These are phyloP conservation scores for Malaclemys terrapin DNA, from an alignment of 2,113 vertebrate genomes.

Conservation along the genomic window DNA sequence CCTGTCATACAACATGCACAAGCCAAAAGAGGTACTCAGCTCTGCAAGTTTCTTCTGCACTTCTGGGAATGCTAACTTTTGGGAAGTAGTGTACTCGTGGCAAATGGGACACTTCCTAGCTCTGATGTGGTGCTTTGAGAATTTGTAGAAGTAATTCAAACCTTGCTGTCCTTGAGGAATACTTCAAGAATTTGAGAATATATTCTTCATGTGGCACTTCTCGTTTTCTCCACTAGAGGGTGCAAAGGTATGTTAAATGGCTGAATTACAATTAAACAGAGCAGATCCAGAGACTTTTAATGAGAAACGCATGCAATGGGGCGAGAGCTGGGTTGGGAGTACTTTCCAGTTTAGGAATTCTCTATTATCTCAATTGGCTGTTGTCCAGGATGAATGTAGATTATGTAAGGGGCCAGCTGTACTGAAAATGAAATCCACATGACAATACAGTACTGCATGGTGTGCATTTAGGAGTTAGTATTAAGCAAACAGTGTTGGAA, in stretches of 20 bases:
- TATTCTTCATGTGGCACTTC: neutral
- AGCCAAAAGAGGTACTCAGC: accelerated
- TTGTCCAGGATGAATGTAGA: neutral
- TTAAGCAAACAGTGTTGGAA: neutral
- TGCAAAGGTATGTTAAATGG: neutral
- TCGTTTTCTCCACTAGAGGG: slow-evolving; percentile 59
- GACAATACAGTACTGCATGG: neutral
- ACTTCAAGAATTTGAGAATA: neutral
- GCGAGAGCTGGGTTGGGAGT: neutral
- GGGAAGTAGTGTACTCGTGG: neutral
- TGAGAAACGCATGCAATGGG: accelerated
- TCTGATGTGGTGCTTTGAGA: neutral
- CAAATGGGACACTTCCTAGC: neutral
- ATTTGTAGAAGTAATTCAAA: accelerated
- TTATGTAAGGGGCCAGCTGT: neutral
- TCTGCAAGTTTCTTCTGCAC: accelerated
- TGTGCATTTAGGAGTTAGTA: neutral
- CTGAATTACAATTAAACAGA: neutral
- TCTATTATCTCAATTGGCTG: neutral
- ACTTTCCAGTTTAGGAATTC: neutral
- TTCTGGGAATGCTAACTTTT: neutral
- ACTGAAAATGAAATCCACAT: accelerated
- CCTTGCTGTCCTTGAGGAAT: neutral
- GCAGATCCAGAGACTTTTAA: neutral
- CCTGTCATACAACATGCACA: accelerated